Conservation (phyloP, 2,888 invertebrate genomes). For the Myopa tessellatipennis region DNA sequence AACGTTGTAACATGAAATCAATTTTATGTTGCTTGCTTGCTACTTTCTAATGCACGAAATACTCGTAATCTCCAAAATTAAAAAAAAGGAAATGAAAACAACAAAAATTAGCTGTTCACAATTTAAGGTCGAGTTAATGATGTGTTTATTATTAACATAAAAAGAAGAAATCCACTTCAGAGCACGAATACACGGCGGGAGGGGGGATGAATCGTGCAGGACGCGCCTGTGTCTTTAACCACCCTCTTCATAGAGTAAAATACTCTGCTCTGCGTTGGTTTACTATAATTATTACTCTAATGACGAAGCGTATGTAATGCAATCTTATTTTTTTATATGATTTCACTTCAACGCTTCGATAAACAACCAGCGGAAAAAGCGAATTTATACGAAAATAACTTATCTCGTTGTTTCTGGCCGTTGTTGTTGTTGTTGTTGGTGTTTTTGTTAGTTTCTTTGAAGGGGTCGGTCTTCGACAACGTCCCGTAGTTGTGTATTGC, state of each 20-base stretch:
- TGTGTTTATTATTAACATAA: slow-evolving; percentile 32
- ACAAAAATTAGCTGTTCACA: background rate
- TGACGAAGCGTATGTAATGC: slow-evolving; percentile 12
- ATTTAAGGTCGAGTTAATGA: slow-evolving; percentile 14
- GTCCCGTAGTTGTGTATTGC: background rate
- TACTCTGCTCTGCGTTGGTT: background rate
- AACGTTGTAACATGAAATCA: background rate
- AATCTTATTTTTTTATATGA: slow-evolving; percentile 13
- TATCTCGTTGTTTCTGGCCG: background rate
- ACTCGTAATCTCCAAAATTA: background rate
- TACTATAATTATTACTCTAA: background rate
- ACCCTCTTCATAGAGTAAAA: background rate
- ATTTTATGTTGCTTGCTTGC: background rate
- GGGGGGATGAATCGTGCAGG: background rate
- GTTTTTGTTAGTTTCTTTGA: slow-evolving; percentile 32
- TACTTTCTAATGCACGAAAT: background rate
- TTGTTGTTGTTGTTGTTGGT: slow-evolving; percentile 24
- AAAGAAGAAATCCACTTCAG: slow-evolving; percentile 17
- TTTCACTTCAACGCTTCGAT: slow-evolving; percentile 37
- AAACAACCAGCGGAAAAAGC: slow-evolving; percentile 34
- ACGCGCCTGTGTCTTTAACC: background rate
- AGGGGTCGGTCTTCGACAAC: slow-evolving; percentile 36
- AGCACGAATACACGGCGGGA: background rate
- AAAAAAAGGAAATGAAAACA: background rate
- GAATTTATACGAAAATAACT: slow-evolving; percentile 30